phyloP scores from a whole-genome alignment of 1,140 invertebrate genomes.

The Heliconius hermathena region DNA sequence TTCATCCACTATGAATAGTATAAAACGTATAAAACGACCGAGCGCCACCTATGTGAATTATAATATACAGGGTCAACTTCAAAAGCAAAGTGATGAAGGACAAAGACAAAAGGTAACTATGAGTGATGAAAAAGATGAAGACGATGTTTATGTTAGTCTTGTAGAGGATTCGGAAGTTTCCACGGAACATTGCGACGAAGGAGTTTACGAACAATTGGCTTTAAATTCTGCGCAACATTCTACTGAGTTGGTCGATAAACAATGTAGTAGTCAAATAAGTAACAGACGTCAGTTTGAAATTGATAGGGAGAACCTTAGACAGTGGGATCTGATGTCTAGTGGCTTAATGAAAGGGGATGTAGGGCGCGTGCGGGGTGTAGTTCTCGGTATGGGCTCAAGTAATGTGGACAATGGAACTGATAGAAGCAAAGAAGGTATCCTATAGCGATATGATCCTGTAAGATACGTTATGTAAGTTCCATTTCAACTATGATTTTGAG shows the following conservation, averaged over 20 bases:
- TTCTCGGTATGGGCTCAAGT: slow-evolving; percentile 71
- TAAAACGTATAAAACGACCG: slow-evolving; percentile 68
- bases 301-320: slow-evolving; percentile 91
- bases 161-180: slow-evolving; percentile 58
- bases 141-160: slow-evolving; percentile 84
- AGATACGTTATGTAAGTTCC: slow-evolving; percentile 76
- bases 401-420: slow-evolving; percentile 67
- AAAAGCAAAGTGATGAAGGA: slow-evolving; percentile 49
- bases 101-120: slow-evolving; percentile 39
- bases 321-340: slow-evolving; percentile 94
- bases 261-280: slow-evolving; percentile 48
- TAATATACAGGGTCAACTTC: slow-evolving; percentile 78
- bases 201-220: slow-evolving; percentile 77
- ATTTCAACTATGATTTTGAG: slow-evolving; percentile 64
- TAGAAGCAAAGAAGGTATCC: slow-evolving; percentile 77
- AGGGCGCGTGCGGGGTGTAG: slow-evolving; percentile 76
- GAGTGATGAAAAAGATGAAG: slow-evolving; percentile 71
- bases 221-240: slow-evolving; percentile 52
- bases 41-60: slow-evolving; percentile 90
- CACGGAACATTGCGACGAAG: slow-evolving; percentile 64
- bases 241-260: slow-evolving; percentile 28
- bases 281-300: slow-evolving; percentile 83
- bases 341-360: slow-evolving; percentile 82
- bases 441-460: slow-evolving; percentile 73
- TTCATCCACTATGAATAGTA: slow-evolving; percentile 68